Evolutionary conservation across 2,797 vertebrate genomes (phyloP).

Genomic region (Apogon hyalosoma): DNA sequence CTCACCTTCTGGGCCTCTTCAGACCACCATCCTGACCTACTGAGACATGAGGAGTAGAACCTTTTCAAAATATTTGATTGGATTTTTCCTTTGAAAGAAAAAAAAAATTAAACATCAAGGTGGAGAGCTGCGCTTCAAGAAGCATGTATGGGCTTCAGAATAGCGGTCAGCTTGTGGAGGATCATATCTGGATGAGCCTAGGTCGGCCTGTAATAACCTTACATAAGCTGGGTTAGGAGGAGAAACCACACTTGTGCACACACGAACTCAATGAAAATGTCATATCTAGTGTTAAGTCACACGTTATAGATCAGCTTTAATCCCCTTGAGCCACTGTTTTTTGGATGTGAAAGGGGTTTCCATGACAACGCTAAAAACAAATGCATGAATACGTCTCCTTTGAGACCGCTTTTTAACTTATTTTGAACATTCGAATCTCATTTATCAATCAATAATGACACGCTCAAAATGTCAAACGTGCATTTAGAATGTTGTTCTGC

Average conservation of each 20-base stretch:
- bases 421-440: background rate
- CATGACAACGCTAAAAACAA: background rate
- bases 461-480: background rate
- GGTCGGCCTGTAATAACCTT: slow-evolving; percentile 18
- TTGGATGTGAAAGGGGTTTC: background rate
- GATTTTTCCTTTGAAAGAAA: slow-evolving; percentile 39
- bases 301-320: slow-evolving; percentile 11
- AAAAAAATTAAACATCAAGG: background rate
- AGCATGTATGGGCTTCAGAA: slow-evolving; percentile 18
- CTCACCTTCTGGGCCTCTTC: slow-evolving; percentile 41
- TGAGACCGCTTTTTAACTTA: background rate
- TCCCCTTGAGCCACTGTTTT: background rate
- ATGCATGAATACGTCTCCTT: background rate
- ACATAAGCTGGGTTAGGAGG: slow-evolving; percentile 27
- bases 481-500: background rate
- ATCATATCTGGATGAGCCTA: slow-evolving; percentile 54
- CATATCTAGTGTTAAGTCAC: slow-evolving; percentile 6
- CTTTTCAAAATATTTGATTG: slow-evolving; percentile 57
- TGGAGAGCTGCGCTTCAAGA: background rate
- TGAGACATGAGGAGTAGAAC: slow-evolving; percentile 17
- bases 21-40: slow-evolving; percentile 32
- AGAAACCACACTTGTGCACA: slow-evolving; percentile 50
- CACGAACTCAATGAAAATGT: slow-evolving; percentile 6
- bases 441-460: background rate
- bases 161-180: slow-evolving; percentile 48